Percentiles rank a stretch among this genome's conserved stretches.
phyloP scores from a whole-genome alignment of 2,888 invertebrate genomes.

The Campoplex capitator region DNA sequence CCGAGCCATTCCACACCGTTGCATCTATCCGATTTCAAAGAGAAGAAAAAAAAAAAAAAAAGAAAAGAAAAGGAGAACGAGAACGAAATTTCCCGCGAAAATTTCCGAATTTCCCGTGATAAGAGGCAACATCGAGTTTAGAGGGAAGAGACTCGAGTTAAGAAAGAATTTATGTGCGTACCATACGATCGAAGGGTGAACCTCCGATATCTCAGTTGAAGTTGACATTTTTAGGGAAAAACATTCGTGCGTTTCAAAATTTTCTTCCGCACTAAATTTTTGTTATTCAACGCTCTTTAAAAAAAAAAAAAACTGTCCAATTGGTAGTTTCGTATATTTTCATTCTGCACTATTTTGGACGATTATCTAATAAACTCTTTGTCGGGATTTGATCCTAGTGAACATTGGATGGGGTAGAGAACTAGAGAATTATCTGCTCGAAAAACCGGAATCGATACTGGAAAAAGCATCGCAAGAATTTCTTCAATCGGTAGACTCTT shows the following conservation, averaged over 20 bases:
- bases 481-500: neutral
- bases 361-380: neutral
- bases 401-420: neutral
- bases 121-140: slow-evolving; percentile 32
- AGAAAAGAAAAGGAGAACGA: slow-evolving; percentile 9
- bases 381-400: neutral
- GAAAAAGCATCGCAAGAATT: neutral
- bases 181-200: neutral
- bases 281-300: too few species aligned
- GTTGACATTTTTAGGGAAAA: neutral
- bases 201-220: slow-evolving; percentile 3
- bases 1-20: slow-evolving; percentile 53
- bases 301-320: neutral
- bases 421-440: neutral
- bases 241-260: neutral
- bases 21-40: slow-evolving; percentile 52
- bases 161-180: slow-evolving; percentile 17
- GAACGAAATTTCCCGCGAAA: slow-evolving; percentile 44
- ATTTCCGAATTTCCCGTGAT: slow-evolving; percentile 43
- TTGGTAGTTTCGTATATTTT: neutral
- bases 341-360: neutral
- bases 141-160: neutral
- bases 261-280: neutral
- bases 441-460: neutral
- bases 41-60: slow-evolving; percentile 26